These are phyloP conservation scores for Erethizon dorsatum DNA, from an alignment of 2,797 vertebrate species.

Conservation along the genomic window DNA sequence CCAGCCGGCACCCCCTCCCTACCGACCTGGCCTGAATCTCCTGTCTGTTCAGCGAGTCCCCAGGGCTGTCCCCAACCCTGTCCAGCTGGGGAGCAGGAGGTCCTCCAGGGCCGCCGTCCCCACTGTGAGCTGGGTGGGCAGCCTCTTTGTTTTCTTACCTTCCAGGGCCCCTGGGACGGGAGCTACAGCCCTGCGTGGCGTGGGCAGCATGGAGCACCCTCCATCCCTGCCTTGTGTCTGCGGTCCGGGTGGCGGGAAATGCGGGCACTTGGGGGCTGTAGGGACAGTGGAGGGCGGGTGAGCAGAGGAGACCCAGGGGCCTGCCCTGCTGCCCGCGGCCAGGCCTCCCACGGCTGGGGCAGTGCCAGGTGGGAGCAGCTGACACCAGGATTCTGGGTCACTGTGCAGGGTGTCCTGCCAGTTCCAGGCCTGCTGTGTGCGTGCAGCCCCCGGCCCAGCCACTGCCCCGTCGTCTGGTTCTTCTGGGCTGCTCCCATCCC, in stretches of 20 bases:
- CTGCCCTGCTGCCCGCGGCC: neutral
- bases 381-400: slow-evolving; percentile 80
- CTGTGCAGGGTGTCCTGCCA: slow-evolving; percentile 62
- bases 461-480: neutral
- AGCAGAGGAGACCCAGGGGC: neutral
- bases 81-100: neutral
- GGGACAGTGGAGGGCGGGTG: neutral
- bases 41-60: neutral
- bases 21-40: neutral
- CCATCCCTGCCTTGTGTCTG: neutral
- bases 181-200: neutral
- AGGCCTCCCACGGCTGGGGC: neutral
- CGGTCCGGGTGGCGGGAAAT: neutral
- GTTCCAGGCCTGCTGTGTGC: slow-evolving; percentile 39
- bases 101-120: neutral
- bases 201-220: neutral
- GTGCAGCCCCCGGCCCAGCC: neutral
- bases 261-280: neutral
- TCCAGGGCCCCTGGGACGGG: neutral
- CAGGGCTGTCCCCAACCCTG: neutral
- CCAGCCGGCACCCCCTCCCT: neutral
- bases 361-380: slow-evolving; percentile 63
- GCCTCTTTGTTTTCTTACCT: neutral
- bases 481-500: neutral
- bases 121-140: neutral